Evolutionary conservation across 2,113 vertebrate species (phyloP).

Genomic region (Vulpes ferrilata): DNA sequence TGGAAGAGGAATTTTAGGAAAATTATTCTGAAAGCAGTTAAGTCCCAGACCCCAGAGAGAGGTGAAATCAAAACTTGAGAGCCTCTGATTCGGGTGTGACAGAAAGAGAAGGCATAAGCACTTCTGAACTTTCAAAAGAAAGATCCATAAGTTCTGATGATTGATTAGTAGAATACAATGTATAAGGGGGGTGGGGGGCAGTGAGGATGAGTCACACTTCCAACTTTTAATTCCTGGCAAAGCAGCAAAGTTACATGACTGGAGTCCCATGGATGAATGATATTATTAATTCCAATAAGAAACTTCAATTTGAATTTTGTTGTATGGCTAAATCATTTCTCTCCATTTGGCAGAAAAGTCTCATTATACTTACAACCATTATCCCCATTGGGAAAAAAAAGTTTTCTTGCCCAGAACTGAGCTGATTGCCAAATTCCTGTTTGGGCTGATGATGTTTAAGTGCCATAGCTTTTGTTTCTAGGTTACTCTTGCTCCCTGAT

Average conservation of each 20-base stretch:
- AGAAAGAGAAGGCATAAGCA: conserved; percentile 21
- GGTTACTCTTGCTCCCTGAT: conserved; percentile 24
- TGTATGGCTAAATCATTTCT: conserved; percentile 42
- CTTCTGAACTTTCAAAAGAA: conserved; percentile 6
- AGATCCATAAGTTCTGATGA: background rate
- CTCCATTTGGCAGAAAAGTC: conserved; percentile 65
- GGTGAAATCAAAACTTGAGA: background rate
- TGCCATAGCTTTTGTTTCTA: conserved; percentile 47
- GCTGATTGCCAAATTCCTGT: conserved; percentile 53
- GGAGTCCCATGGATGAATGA: conserved; percentile 35
- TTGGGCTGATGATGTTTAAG: conserved; percentile 65
- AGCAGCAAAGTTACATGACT: background rate
- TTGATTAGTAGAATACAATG: background rate
- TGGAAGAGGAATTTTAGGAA: conserved; percentile 18
- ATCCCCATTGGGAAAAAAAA: conserved; percentile 13
- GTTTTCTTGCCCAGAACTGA: conserved; percentile 62
- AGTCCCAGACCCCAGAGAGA: background rate
- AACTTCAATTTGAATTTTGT: conserved; percentile 56
- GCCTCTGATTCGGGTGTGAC: background rate
- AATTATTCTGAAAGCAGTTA: background rate
- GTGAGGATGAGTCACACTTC: background rate
- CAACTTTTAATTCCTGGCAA: conserved; percentile 45
- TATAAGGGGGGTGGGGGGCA: background rate
- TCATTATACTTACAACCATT: conserved; percentile 57
- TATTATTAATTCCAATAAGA: conserved; percentile 55